Conservation (phyloP, 2,113 vertebrate species). For the Sisor rabdophorus region DNA sequence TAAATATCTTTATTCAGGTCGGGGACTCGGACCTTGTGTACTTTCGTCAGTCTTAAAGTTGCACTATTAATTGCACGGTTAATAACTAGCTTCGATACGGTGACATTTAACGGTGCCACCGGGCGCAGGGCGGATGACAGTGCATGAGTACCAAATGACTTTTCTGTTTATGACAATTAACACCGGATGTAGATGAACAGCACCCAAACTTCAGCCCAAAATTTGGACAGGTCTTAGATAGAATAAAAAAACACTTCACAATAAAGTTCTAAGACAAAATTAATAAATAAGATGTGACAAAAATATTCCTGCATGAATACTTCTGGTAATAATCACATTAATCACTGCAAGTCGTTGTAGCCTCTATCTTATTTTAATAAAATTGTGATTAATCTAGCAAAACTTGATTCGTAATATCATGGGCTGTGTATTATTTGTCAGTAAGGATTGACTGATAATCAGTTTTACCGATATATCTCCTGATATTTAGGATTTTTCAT, state of each 20-base stretch:
- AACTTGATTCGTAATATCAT: background rate
- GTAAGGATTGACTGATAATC: too few relatives aligned
- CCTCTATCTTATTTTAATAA: background rate
- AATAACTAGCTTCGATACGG: background rate
- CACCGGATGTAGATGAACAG: background rate
- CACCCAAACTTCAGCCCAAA: background rate
- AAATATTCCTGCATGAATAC: too few relatives aligned
- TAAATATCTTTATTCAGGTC: slow-evolving; percentile 18
- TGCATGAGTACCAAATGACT: background rate
- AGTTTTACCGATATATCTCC: too few relatives aligned
- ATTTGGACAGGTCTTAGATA: too few relatives aligned
- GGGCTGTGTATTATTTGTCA: too few relatives aligned
- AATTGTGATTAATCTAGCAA: background rate
- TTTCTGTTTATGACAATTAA: too few relatives aligned
- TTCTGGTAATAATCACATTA: too few relatives aligned
- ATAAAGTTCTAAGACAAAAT: too few relatives aligned
- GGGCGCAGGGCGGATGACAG: background rate
- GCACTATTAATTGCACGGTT: background rate
- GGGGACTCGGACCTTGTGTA: background rate
- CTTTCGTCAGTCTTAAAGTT: background rate
- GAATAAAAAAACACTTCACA: too few relatives aligned
- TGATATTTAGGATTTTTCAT: too few relatives aligned
- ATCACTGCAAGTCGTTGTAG: background rate
- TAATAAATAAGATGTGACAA: too few relatives aligned
- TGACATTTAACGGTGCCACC: background rate